A percentile compares a stretch with the other conserved stretches of the same genome.
phyloP scores from a whole-genome alignment of 2,797 vertebrate genomes.

The Columba guinea region DNA sequence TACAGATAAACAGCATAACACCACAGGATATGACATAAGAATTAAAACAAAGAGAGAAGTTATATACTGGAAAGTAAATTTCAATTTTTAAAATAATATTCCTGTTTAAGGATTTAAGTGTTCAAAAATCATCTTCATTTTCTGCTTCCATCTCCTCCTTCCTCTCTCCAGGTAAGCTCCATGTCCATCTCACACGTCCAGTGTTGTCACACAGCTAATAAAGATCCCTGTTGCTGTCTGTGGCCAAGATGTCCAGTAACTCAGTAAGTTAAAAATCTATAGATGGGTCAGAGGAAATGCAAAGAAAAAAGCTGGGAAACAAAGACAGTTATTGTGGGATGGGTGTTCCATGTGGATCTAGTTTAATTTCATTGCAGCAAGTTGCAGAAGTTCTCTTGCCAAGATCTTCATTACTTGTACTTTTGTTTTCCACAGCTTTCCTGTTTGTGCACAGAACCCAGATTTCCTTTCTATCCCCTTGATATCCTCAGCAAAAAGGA shows the following conservation, averaged over 20 bases:
- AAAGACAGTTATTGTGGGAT: background rate
- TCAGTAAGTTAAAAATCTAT: slow-evolving; percentile 26
- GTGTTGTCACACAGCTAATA: background rate
- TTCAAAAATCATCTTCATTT: background rate
- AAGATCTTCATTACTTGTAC: background rate
- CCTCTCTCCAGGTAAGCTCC: slow-evolving; percentile 25
- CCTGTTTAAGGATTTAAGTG: background rate
- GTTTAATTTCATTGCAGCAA: background rate
- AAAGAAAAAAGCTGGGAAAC: background rate
- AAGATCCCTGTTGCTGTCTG: background rate
- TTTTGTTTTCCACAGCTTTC: slow-evolving; percentile 37
- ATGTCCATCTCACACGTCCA: background rate
- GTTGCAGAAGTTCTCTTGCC: background rate
- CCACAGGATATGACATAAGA: background rate
- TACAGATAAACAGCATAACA: background rate
- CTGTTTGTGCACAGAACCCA: background rate
- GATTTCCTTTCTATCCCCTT: background rate
- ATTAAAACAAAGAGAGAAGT: background rate
- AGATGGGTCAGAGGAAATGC: background rate
- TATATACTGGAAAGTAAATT: background rate
- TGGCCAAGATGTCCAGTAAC: background rate
- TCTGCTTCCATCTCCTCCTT: background rate
- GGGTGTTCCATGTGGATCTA: background rate
- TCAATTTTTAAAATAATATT: background rate
- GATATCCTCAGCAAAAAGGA: background rate